Percentiles rank a stretch among this genome's conserved stretches.
Evolutionary conservation across 2,888 invertebrate genomes (phyloP).

Genomic region (Hermaeophaga mercurialis): DNA sequence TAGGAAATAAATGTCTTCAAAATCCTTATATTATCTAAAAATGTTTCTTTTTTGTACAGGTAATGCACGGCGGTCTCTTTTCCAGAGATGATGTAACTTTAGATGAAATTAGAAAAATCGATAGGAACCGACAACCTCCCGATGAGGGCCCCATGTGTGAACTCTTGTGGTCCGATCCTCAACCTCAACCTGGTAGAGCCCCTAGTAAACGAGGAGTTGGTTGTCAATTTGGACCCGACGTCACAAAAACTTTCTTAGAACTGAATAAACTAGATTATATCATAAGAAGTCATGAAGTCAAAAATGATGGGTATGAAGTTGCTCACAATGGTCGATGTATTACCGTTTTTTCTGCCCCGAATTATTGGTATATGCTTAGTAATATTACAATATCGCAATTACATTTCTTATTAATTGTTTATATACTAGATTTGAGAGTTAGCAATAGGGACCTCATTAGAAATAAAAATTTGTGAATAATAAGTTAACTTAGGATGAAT

Average conservation of each 20-base stretch:
- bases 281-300: constrained; percentile 97
- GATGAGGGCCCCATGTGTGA: constrained; percentile 98
- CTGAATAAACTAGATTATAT: constrained; percentile 90
- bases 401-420: no score
- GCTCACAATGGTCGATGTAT: constrained; percentile 95
- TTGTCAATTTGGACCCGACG: constrained; percentile 98
- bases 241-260: constrained; percentile 84
- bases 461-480: no score
- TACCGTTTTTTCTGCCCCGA: constrained; percentile 99
- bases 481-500: no score
- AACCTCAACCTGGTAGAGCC: constrained; percentile 83
- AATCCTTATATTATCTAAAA: no score
- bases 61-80: constrained; percentile 99
- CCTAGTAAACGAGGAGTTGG: constrained; percentile 98
- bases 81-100: constrained; percentile 92
- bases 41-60: no score
- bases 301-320: constrained; percentile 93
- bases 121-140: constrained; percentile 95
- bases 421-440: no score
- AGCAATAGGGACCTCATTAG: no score
- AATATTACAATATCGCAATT: no score
- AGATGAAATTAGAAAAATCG: constrained; percentile 85
- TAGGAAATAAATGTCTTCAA: constrained; percentile 55
- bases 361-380: constrained; percentile 96
- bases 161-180: constrained; percentile 98